Evolutionary conservation across 1,140 invertebrate species (phyloP).

Genomic region (Tyrophagus putrescentiae): DNA sequence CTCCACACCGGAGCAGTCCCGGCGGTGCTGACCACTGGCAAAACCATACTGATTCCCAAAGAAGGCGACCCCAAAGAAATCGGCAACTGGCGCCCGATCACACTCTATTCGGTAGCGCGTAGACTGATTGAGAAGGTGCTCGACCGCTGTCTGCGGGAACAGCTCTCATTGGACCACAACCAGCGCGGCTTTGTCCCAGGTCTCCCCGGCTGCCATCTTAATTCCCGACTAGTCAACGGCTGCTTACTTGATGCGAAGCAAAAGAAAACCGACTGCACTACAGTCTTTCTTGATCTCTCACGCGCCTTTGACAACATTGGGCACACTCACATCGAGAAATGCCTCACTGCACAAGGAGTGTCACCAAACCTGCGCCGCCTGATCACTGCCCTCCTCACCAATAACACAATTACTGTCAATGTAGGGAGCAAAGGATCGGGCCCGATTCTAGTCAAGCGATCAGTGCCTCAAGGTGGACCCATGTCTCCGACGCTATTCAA

Average conservation of each 20-base stretch:
- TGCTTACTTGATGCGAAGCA: background rate
- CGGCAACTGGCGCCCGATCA: background rate
- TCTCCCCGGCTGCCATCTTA: background rate
- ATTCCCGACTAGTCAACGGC: background rate
- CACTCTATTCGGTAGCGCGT: background rate
- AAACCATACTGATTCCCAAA: constrained; percentile 3
- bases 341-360: constrained; percentile 4
- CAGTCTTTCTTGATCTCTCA: background rate
- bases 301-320: background rate
- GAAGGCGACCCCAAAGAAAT: background rate
- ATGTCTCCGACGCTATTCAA: background rate
- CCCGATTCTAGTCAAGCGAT: background rate
- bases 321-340: background rate
- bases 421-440: background rate
- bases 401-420: background rate
- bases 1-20: background rate
- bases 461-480: background rate
- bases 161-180: background rate
- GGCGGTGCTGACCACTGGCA: background rate
- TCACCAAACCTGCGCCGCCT: background rate
- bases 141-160: background rate
- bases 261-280: background rate
- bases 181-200: background rate
- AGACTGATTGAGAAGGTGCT: constrained; percentile 3
- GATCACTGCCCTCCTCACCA: background rate